Percentiles rank a stretch among this genome's conserved stretches.
Conservation (phyloP, 2,888 invertebrate species). For the Stegana nigrithorax region DNA sequence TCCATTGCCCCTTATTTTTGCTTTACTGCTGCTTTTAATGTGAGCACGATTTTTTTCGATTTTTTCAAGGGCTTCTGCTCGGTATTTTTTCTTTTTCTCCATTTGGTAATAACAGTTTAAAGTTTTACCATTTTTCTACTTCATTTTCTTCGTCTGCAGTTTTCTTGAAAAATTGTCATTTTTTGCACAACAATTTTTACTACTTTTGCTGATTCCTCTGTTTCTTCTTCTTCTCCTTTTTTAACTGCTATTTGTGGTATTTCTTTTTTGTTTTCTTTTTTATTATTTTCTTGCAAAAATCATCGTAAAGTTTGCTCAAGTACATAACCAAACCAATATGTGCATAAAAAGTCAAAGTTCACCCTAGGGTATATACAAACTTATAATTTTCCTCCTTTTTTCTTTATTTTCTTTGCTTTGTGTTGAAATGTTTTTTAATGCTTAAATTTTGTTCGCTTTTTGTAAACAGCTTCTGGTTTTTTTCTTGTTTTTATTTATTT, state of each 20-base stretch:
- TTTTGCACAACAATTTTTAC: slow-evolving; percentile 21
- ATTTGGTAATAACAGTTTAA: slow-evolving; percentile 44
- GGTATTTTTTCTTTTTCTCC: neutral
- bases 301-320: slow-evolving; percentile 50
- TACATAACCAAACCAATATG: slow-evolving; percentile 37
- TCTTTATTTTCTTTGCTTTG: neutral
- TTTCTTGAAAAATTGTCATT: slow-evolving; percentile 37
- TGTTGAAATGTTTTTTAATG: slow-evolving; percentile 32
- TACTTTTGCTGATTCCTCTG: neutral
- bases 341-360: slow-evolving; percentile 49
- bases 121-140: slow-evolving; percentile 53
- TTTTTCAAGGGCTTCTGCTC: slow-evolving; percentile 26
- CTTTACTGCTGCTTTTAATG: slow-evolving; percentile 41
- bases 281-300: slow-evolving; percentile 38
- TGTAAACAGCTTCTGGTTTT: too few relatives aligned
- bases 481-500: slow-evolving; percentile 28
- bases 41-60: slow-evolving; percentile 37
- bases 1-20: slow-evolving; percentile 38
- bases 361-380: slow-evolving; percentile 36
- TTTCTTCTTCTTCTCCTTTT: neutral
- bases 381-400: neutral
- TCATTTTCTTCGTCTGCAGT: slow-evolving; percentile 30
- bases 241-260: neutral
- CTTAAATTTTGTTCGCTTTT: too few relatives aligned
- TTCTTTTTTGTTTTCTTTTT: slow-evolving; percentile 9